Percentiles rank a stretch among this genome's conserved stretches.
Evolutionary conservation across 2,113 vertebrate species (phyloP).

Genomic region (Cygnus buccinator): DNA sequence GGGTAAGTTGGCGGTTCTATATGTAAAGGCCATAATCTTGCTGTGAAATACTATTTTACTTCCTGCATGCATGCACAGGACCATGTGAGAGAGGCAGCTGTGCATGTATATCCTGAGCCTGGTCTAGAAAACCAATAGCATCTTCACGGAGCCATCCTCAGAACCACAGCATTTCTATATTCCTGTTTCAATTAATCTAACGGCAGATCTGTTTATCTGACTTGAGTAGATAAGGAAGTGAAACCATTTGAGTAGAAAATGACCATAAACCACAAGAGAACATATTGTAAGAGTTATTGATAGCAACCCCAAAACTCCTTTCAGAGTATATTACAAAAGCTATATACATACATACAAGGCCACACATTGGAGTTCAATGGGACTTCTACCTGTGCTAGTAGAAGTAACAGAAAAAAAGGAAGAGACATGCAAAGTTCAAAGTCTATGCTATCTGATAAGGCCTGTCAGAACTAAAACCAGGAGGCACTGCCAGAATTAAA

Average conservation of each 20-base stretch:
- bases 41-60: not conserved
- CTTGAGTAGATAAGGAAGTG: not conserved
- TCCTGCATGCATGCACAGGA: not conserved
- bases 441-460: constrained; percentile 46
- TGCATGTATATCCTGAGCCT: not conserved
- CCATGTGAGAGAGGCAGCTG: not conserved
- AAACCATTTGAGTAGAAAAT: constrained; percentile 22
- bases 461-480: constrained; percentile 60
- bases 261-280: not conserved
- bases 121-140: not conserved
- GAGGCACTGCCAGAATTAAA: constrained; percentile 49
- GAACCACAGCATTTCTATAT: not conserved
- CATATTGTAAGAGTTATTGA: not conserved
- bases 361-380: not conserved
- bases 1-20: not conserved
- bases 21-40: not conserved
- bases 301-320: not conserved
- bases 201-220: not conserved
- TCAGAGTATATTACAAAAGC: not conserved
- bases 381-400: not conserved
- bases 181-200: constrained; percentile 10
- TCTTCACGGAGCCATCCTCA: not conserved
- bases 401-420: constrained; percentile 54
- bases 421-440: constrained; percentile 60
- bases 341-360: not conserved